phyloP scores from a whole-genome alignment of 2,888 invertebrate genomes.

The Drosophila mettleri region DNA sequence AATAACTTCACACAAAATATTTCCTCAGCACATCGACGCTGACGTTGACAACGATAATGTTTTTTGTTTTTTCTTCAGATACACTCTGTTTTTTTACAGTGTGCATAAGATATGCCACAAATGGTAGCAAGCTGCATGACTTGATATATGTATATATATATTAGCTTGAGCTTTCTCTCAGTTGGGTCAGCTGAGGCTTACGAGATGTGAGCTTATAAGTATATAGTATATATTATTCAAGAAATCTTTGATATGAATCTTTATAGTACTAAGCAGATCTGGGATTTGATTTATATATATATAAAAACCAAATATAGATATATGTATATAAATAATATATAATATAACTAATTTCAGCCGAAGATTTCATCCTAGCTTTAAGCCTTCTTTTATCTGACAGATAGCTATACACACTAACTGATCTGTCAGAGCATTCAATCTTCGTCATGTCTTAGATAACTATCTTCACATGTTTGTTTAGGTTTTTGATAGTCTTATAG shows the following conservation, averaged over 20 bases:
- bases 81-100: constrained; percentile 5
- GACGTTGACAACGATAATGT: constrained; percentile 62
- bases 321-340: no score
- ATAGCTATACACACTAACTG: neutral
- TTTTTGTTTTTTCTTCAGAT: constrained; percentile 17
- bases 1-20: constrained; percentile 73
- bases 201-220: neutral
- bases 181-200: neutral
- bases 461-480: constrained; percentile 7
- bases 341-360: no score
- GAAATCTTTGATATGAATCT: neutral
- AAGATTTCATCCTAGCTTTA: no score
- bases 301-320: no score
- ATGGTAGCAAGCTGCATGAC: neutral
- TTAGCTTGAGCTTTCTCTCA: neutral
- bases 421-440: neutral
- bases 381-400: no score
- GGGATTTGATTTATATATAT: no score
- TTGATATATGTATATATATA: no score
- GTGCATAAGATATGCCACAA: neutral
- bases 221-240: neutral
- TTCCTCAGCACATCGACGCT: constrained; percentile 64
- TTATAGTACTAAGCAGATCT: neutral
- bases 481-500: constrained; percentile 19
- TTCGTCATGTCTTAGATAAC: neutral